phyloP scores from a whole-genome alignment of 2,797 vertebrate species.

The Tokudaia tokunoshimensis region DNA sequence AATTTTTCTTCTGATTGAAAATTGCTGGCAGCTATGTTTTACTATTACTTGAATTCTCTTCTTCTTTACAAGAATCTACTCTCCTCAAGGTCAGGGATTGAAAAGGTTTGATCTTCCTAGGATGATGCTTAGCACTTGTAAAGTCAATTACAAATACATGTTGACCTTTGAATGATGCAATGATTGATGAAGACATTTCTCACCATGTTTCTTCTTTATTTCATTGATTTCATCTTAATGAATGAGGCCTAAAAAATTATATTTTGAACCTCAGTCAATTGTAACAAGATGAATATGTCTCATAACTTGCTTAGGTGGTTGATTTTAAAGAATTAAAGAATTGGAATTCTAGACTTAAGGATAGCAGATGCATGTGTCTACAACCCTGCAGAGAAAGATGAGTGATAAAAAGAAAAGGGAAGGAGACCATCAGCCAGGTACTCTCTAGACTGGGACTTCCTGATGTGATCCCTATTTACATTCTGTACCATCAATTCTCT shows the following conservation, averaged over 20 bases:
- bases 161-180: conserved; percentile 15
- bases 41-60: conserved; percentile 21
- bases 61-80: not conserved
- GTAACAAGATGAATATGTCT: not conserved
- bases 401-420: not conserved
- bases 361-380: not conserved
- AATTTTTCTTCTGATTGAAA: conserved; percentile 49
- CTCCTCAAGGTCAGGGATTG: not conserved
- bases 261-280: not conserved
- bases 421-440: not conserved
- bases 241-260: not conserved
- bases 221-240: conserved; percentile 11
- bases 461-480: not conserved
- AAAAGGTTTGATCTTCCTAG: conserved; percentile 20
- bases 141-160: conserved; percentile 3
- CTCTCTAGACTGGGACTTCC: not conserved
- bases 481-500: not conserved
- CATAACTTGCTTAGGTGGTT: not conserved
- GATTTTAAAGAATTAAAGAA: not conserved
- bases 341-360: not conserved
- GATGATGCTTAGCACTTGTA: not conserved
- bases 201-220: not conserved
- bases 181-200: not conserved
- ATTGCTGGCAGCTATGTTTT: not conserved
- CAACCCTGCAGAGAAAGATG: not conserved